Evolutionary conservation across 2,797 vertebrate species (phyloP).

Genomic region (Psittacula echo): DNA sequence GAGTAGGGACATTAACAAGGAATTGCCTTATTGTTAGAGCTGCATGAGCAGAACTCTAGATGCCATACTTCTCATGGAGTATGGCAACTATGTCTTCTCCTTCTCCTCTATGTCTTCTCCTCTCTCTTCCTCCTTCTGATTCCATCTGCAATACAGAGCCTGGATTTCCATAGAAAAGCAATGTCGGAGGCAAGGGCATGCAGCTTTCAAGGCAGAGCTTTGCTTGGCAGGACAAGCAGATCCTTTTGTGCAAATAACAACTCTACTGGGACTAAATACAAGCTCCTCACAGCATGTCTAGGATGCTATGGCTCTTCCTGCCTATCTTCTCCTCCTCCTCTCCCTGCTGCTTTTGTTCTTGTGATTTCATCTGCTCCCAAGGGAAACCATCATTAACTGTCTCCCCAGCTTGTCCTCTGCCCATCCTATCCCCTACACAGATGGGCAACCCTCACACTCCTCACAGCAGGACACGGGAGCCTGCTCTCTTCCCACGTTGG

Average conservation of each 20-base stretch:
- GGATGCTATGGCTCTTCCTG: background rate
- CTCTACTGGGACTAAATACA: background rate
- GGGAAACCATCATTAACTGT: background rate
- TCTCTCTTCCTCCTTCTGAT: background rate
- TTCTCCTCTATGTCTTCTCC: background rate
- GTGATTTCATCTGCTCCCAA: background rate
- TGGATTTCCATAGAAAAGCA: background rate
- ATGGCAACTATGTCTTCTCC: background rate
- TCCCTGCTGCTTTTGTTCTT: background rate
- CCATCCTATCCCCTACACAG: background rate
- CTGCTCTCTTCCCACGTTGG: accelerated
- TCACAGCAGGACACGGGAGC: accelerated
- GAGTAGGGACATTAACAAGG: background rate
- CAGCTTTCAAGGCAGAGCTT: background rate
- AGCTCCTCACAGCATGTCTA: background rate
- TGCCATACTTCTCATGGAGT: background rate
- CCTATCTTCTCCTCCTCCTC: background rate
- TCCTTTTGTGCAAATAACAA: background rate
- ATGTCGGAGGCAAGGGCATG: background rate
- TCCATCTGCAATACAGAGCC: background rate
- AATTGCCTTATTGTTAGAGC: background rate
- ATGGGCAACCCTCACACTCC: background rate
- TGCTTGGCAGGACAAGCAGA: background rate
- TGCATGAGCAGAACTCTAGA: accelerated
- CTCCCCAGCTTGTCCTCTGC: background rate